Evolutionary conservation across 2,888 invertebrate species (phyloP).

Genomic region (Romanomermis culicivorax): DNA sequence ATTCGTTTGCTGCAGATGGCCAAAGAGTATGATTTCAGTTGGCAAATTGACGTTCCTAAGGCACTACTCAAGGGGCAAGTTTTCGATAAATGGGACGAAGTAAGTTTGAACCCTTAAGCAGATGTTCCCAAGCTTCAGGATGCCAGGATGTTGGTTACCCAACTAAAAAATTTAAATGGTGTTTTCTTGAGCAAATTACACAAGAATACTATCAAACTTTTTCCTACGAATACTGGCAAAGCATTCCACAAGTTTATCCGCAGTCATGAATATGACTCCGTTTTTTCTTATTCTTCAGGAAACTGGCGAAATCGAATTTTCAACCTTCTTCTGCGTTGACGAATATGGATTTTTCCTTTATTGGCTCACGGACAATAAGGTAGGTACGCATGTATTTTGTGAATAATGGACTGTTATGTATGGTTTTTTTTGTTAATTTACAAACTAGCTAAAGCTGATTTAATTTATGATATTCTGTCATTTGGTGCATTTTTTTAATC

Average conservation of each 20-base stretch:
- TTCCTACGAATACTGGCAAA: too few species aligned
- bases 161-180: too few species aligned
- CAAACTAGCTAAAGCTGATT: too few species aligned
- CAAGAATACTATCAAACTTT: too few species aligned
- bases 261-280: too few species aligned
- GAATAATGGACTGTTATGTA: neutral
- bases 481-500: too few species aligned
- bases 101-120: conserved; percentile 20
- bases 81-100: conserved; percentile 92
- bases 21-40: conserved; percentile 94
- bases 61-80: conserved; percentile 57
- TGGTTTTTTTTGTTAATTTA: conserved; percentile 14
- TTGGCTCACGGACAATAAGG: conserved; percentile 35
- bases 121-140: too few species aligned
- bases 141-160: too few species aligned
- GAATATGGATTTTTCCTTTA: conserved; percentile 36
- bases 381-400: conserved; percentile 15
- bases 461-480: too few species aligned
- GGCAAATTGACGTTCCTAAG: conserved; percentile 83
- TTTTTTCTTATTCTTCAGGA: too few species aligned
- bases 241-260: neutral
- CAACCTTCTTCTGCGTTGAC: conserved; percentile 34
- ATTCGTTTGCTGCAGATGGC: too few species aligned
- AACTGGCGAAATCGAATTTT: conserved; percentile 21
- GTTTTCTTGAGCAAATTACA: neutral